These are phyloP conservation scores for Cheilosia grossa DNA, from an alignment of 2,888 invertebrate genomes.

Conservation along the genomic window DNA sequence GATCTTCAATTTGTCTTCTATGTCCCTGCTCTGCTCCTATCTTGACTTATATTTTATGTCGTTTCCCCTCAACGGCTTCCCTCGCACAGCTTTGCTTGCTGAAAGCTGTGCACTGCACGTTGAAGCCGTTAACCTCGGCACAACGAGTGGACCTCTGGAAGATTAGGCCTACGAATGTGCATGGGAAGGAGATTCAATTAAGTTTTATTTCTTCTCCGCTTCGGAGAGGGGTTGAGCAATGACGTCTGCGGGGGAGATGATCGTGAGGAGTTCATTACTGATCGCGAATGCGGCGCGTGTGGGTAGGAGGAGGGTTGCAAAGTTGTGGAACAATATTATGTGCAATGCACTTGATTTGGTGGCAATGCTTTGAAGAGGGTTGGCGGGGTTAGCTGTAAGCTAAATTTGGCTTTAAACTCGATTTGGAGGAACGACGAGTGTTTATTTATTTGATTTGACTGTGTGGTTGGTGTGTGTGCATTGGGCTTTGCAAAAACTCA, in stretches of 20 bases:
- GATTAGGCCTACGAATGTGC: conserved; percentile 68
- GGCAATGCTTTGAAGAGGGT: conserved; percentile 15
- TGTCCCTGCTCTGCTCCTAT: conserved; percentile 66
- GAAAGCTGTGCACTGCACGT: conserved; percentile 29
- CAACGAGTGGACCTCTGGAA: conserved; percentile 27
- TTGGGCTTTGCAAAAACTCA: not conserved
- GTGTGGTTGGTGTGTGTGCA: conserved; percentile 1
- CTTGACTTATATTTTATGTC: conserved; percentile 73
- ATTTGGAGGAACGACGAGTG: conserved; percentile 28
- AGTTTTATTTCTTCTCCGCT: conserved; percentile 23
- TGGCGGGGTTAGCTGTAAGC: not conserved
- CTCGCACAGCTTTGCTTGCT: not conserved
- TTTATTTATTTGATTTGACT: not conserved
- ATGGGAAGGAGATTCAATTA: conserved; percentile 41
- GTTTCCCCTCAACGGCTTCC: not conserved
- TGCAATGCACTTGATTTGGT: conserved; percentile 43
- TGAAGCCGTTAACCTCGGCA: conserved; percentile 71
- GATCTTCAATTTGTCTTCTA: conserved; percentile 66
- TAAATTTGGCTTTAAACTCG: conserved; percentile 18
- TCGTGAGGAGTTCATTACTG: not conserved
- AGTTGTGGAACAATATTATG: conserved; percentile 24
- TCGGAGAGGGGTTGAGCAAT: not conserved
- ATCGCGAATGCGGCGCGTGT: conserved; percentile 34
- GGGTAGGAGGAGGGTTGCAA: conserved; percentile 25
- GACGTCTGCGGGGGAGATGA: not conserved